Evolutionary conservation across 2,888 invertebrate genomes (phyloP), one percentile per base, ranked within the genome.

Genomic region (Notodonta ziczac): DNA sequence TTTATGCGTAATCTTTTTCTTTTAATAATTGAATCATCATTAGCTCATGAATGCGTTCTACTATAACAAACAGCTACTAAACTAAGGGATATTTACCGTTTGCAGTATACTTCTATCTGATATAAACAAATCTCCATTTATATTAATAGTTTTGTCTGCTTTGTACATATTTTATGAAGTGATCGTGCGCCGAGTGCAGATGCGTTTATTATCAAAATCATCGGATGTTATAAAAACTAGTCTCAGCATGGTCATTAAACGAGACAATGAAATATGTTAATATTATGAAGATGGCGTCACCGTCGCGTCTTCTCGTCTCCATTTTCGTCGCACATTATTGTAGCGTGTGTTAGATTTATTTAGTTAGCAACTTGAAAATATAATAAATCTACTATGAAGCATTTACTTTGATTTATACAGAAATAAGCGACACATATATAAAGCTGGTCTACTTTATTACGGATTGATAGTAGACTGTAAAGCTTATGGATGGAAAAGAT

Each of bases 261-360:
- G 62, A 70, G 73, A 68, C 63, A 67, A 67, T 71, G 72, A 78
- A 77, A 77, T 78, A 78, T 74, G 73, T 63, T 70, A 74, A 78
- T 74, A 66, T 61, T 61, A 32, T 63, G 57, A 56, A 55, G 63
- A 73, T 78, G 76, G 67, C 72, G 77, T 80, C 73, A 78, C 60
- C 67, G 59, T 58, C 57, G 56, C 14, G 39, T 56, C 57, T 50
- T 24, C 39, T 61, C 59, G 69, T 57, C 58, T 62, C 56, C 10
- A 7, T 44, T 56, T 52, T 58, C 48, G 53, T 61, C 74, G 81
- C 82, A 84, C 83, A 81, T 74, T 78, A 65, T 78, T 77, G 64
- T 71, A 78, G 79, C 73, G 78, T 69, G 78, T 66, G n/a, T n/a
- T n/a, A n/a, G n/a, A n/a, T n/a, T n/a, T n/a, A n/a, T n/a, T n/a